Base-by-base conservation (phyloP, 2,113 vertebrate genomes). In the Mugil cephalus region DNA sequence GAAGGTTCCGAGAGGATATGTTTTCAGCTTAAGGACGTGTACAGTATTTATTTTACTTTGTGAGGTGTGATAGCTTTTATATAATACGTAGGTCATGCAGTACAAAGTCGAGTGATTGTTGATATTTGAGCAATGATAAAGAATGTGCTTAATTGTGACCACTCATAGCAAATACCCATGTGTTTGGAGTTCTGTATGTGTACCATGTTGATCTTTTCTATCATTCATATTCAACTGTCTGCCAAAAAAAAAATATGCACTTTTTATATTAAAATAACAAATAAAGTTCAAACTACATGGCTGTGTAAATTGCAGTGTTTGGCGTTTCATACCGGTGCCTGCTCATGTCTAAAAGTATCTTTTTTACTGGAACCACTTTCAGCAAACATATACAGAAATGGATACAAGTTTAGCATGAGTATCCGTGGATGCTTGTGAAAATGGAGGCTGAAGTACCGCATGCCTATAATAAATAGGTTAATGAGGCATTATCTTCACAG, bases 1-100 rank as follows among this genome's bases (percentile, higher is more conserved):
- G 47, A 69, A 76, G 45, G 55, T n/a, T n/a, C n/a, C 21, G 18
- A 18, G 59, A 75, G 52, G 60, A 39, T 54, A 58, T 74, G 74
- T 61, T 88, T 30, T 67, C 4, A 69, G 65, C 69, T 80, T 68
- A 64, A 79, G 73, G 67, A 91, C 34, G 80, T 93, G 92, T 93
- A 93, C 85, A 93, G 90, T 93, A 94, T 93, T 94, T 93, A 93
- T 92, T 94, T 91, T 87, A 88, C 85, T 91, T 84, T 83, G 84
- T 60, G 75, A 82, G 77, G 69, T 70, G 80, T 85, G 80, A 91
- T 80, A 84, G 79, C 72, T 88, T 91, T 90, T 91, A 81, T 90
- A 89, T 80, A 66, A 85, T 72, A 73, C 62, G 64, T 67, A 56
- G 65, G 71, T 59, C 64, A 67, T 55, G 43, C 17, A 60, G 63